phyloP scores from a whole-genome alignment of 2,113 vertebrate genomes.

The Peromyscus polionotus region DNA sequence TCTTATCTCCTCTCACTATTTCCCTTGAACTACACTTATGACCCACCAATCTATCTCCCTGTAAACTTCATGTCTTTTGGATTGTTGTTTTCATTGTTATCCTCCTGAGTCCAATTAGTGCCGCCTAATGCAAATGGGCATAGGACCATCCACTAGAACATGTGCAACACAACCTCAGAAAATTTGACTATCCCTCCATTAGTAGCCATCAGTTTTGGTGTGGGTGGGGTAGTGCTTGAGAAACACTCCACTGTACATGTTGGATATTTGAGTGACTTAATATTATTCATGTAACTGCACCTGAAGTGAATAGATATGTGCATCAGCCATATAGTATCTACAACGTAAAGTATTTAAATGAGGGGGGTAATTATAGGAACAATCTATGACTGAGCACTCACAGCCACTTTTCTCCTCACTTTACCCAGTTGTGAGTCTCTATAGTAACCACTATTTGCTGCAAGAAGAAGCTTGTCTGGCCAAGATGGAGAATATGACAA shows the following conservation, averaged over 20 bases:
- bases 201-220: not conserved
- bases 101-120: not conserved
- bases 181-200: not conserved
- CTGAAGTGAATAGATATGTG: not conserved
- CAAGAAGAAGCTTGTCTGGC: not conserved
- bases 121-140: too few species aligned
- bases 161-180: fast-evolving
- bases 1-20: too few species aligned
- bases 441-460: not conserved
- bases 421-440: not conserved
- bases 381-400: not conserved
- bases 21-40: not conserved
- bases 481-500: not conserved
- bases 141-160: not conserved
- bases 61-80: not conserved
- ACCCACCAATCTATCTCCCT: not conserved
- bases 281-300: not conserved
- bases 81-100: too few species aligned
- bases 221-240: not conserved
- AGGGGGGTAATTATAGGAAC: too few species aligned
- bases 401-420: not conserved
- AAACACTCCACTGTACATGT: too few species aligned
- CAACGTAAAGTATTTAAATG: not conserved
- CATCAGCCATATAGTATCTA: not conserved
- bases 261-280: too few species aligned